phyloP scores from a whole-genome alignment of 2,888 invertebrate species.

The Drosophila antonietae region DNA sequence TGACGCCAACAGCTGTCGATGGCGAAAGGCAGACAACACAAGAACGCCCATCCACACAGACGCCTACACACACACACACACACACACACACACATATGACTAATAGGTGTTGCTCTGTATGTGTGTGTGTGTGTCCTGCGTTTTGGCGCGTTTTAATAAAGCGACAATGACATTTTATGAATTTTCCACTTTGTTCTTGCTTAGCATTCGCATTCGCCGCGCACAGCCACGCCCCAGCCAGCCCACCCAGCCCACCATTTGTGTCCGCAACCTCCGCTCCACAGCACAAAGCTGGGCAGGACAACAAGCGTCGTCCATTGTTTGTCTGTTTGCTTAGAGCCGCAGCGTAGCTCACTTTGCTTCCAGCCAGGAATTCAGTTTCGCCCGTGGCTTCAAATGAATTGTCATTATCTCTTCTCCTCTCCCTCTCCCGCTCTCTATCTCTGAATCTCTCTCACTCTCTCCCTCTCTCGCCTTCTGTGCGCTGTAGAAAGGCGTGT shows the following conservation, averaged over 20 bases:
- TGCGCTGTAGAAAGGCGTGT: constrained; percentile 71
- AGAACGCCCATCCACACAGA: constrained; percentile 7
- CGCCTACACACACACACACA: not conserved
- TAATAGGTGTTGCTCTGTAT: not conserved
- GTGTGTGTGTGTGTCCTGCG: constrained; percentile 52
- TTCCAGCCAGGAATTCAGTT: constrained; percentile 36
- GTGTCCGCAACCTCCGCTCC: not conserved
- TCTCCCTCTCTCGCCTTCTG: constrained; percentile 11
- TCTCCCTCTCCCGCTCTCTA: not conserved
- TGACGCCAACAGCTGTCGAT: constrained; percentile 80
- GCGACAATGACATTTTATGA: constrained; percentile 79
- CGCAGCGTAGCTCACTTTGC: constrained; percentile 59
- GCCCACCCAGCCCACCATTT: not conserved
- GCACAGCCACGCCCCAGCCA: constrained; percentile 7
- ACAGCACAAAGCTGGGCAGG: constrained; percentile 15
- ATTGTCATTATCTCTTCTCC: constrained; percentile 60
- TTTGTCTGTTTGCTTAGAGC: constrained; percentile 72
- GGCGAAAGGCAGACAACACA: constrained; percentile 67
- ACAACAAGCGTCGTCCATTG: constrained; percentile 64
- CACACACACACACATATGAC: constrained; percentile 3
- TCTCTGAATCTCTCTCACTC: too few relatives aligned
- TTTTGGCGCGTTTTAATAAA: constrained; percentile 79
- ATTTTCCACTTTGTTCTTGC: constrained; percentile 77
- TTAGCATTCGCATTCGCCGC: constrained; percentile 20
- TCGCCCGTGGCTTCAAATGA: constrained; percentile 59